These are phyloP conservation scores for Priocnemis perturbator DNA, from an alignment of 2,888 invertebrate species.

Conservation along the genomic window DNA sequence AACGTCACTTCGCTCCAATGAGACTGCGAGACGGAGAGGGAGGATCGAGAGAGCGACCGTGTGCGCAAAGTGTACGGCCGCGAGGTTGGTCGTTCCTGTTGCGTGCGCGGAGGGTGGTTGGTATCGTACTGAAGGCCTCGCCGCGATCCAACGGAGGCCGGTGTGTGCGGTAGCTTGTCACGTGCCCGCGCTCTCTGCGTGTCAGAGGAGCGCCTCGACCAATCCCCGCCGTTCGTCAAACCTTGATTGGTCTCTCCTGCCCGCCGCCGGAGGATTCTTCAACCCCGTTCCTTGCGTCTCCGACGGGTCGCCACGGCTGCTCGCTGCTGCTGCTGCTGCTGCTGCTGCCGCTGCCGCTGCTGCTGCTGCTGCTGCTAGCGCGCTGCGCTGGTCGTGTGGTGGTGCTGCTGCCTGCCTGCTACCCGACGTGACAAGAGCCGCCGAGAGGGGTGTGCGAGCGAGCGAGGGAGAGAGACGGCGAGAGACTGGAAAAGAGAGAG, in stretches of 20 bases:
- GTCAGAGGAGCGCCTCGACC: slow-evolving; percentile 74
- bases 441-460: slow-evolving; percentile 63
- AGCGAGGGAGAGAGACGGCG: slow-evolving; percentile 44
- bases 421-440: slow-evolving; percentile 69
- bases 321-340: slow-evolving; percentile 44
- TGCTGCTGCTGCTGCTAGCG: slow-evolving; percentile 32
- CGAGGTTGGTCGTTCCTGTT: slow-evolving; percentile 60
- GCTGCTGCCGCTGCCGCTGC: slow-evolving; percentile 28
- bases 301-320: slow-evolving; percentile 48
- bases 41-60: too few species aligned
- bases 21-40: too few species aligned
- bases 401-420: slow-evolving; percentile 57
- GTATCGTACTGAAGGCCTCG: slow-evolving; percentile 74
- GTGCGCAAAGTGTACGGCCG: slow-evolving; percentile 3
- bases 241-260: slow-evolving; percentile 79
- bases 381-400: slow-evolving; percentile 47
- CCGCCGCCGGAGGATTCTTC: slow-evolving; percentile 73
- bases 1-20: too few species aligned
- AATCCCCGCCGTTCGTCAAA: slow-evolving; percentile 77
- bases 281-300: slow-evolving; percentile 72
- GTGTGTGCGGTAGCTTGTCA: slow-evolving; percentile 75
- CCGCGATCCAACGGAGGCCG: slow-evolving; percentile 69
- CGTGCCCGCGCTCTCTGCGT: slow-evolving; percentile 75
- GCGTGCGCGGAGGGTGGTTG: slow-evolving; percentile 74
- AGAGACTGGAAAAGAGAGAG: slow-evolving; percentile 39